Percentiles rank a stretch among this genome's conserved stretches.
phyloP scores from a whole-genome alignment of 2,888 invertebrate species.

The Drosophila kanekoi region DNA sequence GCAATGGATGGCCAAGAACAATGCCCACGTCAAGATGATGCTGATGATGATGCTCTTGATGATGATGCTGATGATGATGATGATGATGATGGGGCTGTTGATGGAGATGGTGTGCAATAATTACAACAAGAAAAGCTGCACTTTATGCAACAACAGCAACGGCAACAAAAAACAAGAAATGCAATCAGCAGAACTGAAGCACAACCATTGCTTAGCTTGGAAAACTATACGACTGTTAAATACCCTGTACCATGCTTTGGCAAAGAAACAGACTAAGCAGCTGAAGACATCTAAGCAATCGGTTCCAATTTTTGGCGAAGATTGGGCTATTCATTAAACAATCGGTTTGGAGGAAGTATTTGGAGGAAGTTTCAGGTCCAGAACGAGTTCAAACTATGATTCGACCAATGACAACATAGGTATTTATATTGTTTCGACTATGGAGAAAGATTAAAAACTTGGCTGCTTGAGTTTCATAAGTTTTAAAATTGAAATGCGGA shows the following conservation, averaged over 20 bases:
- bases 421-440: no score
- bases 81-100: constrained; percentile 1
- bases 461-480: no score
- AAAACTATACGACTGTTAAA: not conserved
- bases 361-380: no score
- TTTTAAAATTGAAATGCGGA: no score
- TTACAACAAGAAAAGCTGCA: constrained; percentile 63
- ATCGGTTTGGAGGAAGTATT: no score
- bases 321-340: no score
- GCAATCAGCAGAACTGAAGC: constrained; percentile 57
- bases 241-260: constrained; percentile 9
- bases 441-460: no score
- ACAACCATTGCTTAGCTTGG: constrained; percentile 3
- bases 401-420: no score
- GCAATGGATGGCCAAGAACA: constrained; percentile 18
- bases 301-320: no score
- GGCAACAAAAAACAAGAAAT: constrained; percentile 40
- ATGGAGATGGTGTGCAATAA: constrained; percentile 50
- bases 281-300: no score
- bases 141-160: constrained; percentile 43
- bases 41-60: constrained; percentile 5
- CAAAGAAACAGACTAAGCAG: no score
- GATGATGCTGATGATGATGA: not conserved
- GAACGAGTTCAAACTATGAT: no score
- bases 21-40: constrained; percentile 7